Base-by-base conservation (phyloP, 2,113 vertebrate species). In the Onychostoma macrolepis region DNA sequence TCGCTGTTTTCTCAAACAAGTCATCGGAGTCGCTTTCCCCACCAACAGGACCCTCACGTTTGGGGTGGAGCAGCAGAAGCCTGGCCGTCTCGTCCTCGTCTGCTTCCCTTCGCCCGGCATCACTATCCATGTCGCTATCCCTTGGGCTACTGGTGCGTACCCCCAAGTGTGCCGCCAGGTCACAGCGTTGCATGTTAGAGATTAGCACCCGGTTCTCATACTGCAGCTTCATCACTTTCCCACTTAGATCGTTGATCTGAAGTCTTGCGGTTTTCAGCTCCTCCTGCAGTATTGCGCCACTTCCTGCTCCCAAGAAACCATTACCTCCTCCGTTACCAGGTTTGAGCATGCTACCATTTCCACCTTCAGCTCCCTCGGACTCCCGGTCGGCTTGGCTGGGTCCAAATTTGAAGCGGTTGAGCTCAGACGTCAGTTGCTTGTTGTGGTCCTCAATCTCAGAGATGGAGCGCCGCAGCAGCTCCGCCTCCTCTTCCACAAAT, bases 371-470 rank as follows among this genome's bases (percentile, higher is more conserved):
- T 95, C 91, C 15, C 15, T 19, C 95, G 0, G 92, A 85, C 88
- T 94, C 95, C 7, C 92, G 93, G 0, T 93, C 88, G 17, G 96
- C 95, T 6, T 93, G 94, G 72, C 93, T 94, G 0, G 96, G 96
- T 0, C 97, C 97, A 0, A 97, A 97, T 92, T 98, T 99, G 91
- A 99, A 97, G 88, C 97, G 97, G 91, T 97, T 99, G 80, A 99
- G 95, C 89, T 99, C 98, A 0, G 96, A 96, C 0, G 97, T 98
- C 77, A 99, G 91, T 91, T 98, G 96, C 87, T 96, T 95, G 92
- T 99, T 99, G 93, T 98, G 98, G 93, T 99, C 98, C 90, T 99
- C 98, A 0, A 99, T 97, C 94, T 99, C 98, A 0, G 97, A 96
- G 88, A 99, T 97, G 2, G 98, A 99, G 72, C 98, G 95, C 19